Percentiles rank a stretch among this genome's conserved stretches.
Evolutionary conservation across 2,888 invertebrate species (phyloP).

Genomic region (Dromius quadrimaculatus): DNA sequence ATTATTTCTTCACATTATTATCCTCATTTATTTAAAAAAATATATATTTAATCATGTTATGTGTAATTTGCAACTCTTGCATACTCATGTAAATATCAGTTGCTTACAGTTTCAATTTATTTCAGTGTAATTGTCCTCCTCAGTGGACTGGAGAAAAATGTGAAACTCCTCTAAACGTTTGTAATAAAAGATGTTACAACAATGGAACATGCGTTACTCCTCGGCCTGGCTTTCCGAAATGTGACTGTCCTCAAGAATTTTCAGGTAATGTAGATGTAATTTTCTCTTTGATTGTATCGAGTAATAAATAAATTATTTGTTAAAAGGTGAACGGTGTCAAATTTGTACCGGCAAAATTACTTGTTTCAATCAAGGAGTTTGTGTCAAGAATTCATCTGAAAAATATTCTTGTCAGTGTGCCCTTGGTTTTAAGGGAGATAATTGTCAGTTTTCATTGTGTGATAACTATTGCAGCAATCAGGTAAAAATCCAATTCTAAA

Average conservation of each 20-base stretch:
- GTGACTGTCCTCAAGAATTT: constrained; percentile 70
- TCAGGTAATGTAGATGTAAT: constrained; percentile 61
- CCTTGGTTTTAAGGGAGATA: constrained; percentile 68
- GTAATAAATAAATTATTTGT: constrained; percentile 4
- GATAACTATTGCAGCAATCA: constrained; percentile 63
- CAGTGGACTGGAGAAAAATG: constrained; percentile 77
- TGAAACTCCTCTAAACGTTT: constrained; percentile 71
- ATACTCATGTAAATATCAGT: no score
- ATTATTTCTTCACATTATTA: not conserved
- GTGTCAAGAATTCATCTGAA: constrained; percentile 65
- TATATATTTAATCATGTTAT: no score
- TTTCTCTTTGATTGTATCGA: not conserved
- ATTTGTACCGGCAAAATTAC: constrained; percentile 66
- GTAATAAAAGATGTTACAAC: constrained; percentile 72
- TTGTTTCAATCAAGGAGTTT: constrained; percentile 75
- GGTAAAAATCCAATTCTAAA: constrained; percentile 55
- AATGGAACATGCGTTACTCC: constrained; percentile 69
- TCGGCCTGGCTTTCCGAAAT: constrained; percentile 60
- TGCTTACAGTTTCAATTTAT: no score
- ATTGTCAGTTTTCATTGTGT: constrained; percentile 68
- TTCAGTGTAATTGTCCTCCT: constrained; percentile 72
- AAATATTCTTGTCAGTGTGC: constrained; percentile 70
- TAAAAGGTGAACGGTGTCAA: constrained; percentile 69
- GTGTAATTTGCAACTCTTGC: no score
- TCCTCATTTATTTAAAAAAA: no score